A percentile compares a stretch with the other conserved stretches of the same genome.
These are phyloP conservation scores for Hylaea fasciaria DNA, from an alignment of 2,888 invertebrate species.

Conservation along the genomic window DNA sequence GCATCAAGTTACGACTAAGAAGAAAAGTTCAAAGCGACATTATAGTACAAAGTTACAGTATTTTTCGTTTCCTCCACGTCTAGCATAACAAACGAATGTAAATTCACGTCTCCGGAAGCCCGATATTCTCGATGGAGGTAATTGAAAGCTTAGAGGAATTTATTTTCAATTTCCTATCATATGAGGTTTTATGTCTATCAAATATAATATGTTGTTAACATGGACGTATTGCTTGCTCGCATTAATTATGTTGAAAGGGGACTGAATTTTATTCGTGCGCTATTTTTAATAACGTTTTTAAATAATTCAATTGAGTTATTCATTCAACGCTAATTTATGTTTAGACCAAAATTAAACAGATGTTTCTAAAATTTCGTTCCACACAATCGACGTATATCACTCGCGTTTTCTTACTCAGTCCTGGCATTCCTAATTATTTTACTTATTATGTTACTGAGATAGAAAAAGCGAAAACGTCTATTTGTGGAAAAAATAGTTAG, in stretches of 20 bases:
- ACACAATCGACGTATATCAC: no score
- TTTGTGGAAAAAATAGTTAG: no score
- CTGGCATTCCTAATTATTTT: no score
- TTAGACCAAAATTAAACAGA: no score
- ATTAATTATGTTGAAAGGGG: conserved; percentile 11
- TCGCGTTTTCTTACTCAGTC: no score
- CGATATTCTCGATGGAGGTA: conserved; percentile 78
- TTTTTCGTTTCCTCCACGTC: conserved; percentile 24
- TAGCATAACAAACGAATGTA: conserved; percentile 45
- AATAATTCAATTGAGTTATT: no score
- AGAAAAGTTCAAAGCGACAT: conserved; percentile 17
- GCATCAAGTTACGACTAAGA: not conserved
- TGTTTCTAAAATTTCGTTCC: no score
- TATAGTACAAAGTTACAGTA: conserved; percentile 17
- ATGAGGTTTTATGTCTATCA: conserved; percentile 71
- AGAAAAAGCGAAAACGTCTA: no score
- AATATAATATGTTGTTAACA: conserved; percentile 46
- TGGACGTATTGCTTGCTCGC: conserved; percentile 10
- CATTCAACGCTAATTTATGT: no score
- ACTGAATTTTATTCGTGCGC: no score
- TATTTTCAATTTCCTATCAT: conserved; percentile 82
- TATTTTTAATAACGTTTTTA: no score
- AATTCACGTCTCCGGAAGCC: conserved; percentile 67
- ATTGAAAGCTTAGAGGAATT: conserved; percentile 84
- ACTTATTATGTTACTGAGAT: no score